phyloP scores from a whole-genome alignment of 2,113 vertebrate species.

The Engystomops pustulosus region DNA sequence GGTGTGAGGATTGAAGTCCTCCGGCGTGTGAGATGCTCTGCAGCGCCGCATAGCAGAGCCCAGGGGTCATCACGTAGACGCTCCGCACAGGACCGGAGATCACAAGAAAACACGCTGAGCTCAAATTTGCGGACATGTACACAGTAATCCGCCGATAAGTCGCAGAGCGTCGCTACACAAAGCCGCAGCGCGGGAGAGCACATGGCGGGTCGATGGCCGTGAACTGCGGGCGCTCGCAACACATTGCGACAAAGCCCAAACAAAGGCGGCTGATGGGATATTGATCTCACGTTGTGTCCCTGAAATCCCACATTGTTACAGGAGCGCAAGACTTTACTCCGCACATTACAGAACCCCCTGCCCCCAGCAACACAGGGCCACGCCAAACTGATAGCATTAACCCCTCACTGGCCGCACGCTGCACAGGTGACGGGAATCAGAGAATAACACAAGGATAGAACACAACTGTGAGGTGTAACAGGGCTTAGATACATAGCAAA shows the following conservation, averaged over 20 bases:
- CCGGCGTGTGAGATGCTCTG: too few relatives aligned
- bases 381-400: conserved; percentile 39
- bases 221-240: conserved; percentile 13
- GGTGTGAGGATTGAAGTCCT: too few relatives aligned
- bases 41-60: not conserved
- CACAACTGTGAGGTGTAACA: too few relatives aligned
- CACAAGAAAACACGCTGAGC: too few relatives aligned
- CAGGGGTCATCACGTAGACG: not conserved
- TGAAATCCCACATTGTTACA: conserved; percentile 30
- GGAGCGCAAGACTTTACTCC: not conserved
- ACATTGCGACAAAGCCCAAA: conserved; percentile 24
- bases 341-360: conserved; percentile 17
- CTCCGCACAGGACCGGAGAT: too few relatives aligned
- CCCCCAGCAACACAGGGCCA: conserved; percentile 5
- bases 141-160: not conserved
- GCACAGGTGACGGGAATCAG: too few relatives aligned
- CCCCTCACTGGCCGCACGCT: not conserved
- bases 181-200: not conserved
- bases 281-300: conserved; percentile 39
- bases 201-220: conserved; percentile 38
- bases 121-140: not conserved
- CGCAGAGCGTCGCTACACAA: not conserved
- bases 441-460: too few relatives aligned
- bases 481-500: not conserved
- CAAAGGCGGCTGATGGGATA: conserved; percentile 55